These are phyloP conservation scores for Dimorphilus gyrociliatus DNA, from an alignment of 2,888 invertebrate species.

Conservation along the genomic window DNA sequence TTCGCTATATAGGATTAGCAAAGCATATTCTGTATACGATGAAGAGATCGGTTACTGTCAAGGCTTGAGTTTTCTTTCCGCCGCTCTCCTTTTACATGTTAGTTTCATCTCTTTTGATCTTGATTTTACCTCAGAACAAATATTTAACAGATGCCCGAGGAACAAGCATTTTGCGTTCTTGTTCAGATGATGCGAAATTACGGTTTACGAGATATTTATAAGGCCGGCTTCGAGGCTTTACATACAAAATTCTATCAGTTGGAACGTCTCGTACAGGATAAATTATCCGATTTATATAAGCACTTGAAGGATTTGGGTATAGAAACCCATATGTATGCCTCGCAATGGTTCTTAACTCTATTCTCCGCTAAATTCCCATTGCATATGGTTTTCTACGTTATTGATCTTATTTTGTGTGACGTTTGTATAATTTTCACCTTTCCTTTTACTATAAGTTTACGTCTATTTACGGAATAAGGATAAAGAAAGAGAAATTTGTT, in stretches of 20 bases:
- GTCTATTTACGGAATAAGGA: background rate
- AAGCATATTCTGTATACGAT: constrained; percentile 89
- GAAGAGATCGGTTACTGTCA: constrained; percentile 97
- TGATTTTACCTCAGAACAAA: too few relatives aligned
- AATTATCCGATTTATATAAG: constrained; percentile 38
- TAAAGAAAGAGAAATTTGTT: background rate
- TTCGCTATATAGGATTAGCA: constrained; percentile 79
- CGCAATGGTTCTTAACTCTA: constrained; percentile 98
- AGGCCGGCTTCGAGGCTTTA: constrained; percentile 86
- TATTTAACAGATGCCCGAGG: constrained; percentile 99
- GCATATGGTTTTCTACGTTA: constrained; percentile 85
- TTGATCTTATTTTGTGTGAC: constrained; percentile 72
- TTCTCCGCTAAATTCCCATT: constrained; percentile 97
- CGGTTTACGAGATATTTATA: constrained; percentile 78
- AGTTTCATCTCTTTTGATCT: too few relatives aligned
- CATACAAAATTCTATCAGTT: constrained; percentile 86
- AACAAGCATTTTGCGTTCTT: constrained; percentile 91
- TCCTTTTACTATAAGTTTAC: background rate
- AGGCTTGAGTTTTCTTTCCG: constrained; percentile 90
- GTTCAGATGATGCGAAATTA: constrained; percentile 95
- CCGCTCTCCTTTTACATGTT: constrained; percentile 83
- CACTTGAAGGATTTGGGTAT: constrained; percentile 54
- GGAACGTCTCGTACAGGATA: constrained; percentile 60
- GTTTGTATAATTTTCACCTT: constrained; percentile 21
- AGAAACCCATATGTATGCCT: constrained; percentile 97